A percentile compares a stretch with the other conserved stretches of the same genome.
Conservation (phyloP, 2,797 vertebrate species). For the Thamnophis elegans region DNA sequence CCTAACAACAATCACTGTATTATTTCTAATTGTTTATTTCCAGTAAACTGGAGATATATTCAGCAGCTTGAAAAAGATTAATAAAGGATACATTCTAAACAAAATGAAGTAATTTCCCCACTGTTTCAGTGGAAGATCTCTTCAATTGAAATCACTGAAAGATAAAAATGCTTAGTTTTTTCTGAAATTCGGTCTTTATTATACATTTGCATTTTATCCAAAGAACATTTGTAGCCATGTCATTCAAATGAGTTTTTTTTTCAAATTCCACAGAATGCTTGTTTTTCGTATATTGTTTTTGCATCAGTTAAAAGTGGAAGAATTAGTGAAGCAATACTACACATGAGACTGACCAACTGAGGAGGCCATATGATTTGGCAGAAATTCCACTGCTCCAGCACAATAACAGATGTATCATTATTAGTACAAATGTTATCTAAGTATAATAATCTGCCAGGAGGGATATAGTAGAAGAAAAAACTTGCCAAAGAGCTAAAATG, state of each 20-base stretch:
- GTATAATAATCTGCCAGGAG: background rate
- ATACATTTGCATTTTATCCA: background rate
- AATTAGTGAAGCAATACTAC: background rate
- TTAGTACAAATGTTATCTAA: background rate
- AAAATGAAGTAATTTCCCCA: background rate
- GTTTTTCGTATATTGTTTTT: background rate
- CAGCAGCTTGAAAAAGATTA: background rate
- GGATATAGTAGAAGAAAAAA: background rate
- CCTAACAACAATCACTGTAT: background rate
- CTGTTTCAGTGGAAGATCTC: constrained; percentile 7
- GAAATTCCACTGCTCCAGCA: background rate
- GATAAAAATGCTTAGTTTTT: background rate
- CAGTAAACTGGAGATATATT: background rate
- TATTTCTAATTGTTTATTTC: background rate
- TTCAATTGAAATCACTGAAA: background rate
- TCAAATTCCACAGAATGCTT: background rate
- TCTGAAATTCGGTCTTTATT: background rate
- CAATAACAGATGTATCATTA: background rate
- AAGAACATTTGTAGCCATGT: background rate
- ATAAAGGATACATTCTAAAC: background rate
- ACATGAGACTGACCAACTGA: background rate
- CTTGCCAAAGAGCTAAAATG: background rate
- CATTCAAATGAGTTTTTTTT: background rate
- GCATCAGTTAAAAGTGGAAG: background rate
- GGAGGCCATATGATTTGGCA: background rate